Evolutionary conservation across 1,140 invertebrate species (phyloP).

Genomic region (Stenopsyche tienmushanensis): DNA sequence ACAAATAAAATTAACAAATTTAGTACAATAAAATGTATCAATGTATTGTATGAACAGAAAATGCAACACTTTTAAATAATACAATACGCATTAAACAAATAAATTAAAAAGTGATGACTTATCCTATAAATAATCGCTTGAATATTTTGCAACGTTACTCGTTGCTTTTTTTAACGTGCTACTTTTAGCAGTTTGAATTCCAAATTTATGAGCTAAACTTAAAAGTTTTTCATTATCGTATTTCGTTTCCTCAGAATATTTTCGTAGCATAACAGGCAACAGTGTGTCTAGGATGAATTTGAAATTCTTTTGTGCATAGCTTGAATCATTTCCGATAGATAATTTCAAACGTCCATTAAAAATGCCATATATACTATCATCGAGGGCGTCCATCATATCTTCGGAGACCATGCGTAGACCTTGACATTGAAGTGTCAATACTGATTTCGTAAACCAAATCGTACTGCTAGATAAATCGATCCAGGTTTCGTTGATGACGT

Average conservation of each 20-base stretch:
- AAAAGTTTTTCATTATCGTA: slow-evolving; percentile 55
- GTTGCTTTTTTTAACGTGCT: slow-evolving; percentile 50
- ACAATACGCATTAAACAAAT: slow-evolving; percentile 3
- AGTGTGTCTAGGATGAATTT: slow-evolving; percentile 55
- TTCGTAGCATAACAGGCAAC: slow-evolving; percentile 52
- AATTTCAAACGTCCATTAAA: slow-evolving; percentile 52
- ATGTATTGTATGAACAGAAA: too few species aligned
- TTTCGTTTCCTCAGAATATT: slow-evolving; percentile 53
- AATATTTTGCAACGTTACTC: slow-evolving; percentile 55
- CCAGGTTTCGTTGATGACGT: slow-evolving; percentile 57
- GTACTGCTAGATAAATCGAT: slow-evolving; percentile 56
- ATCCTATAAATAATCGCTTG: slow-evolving; percentile 57
- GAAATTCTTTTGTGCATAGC: slow-evolving; percentile 54
- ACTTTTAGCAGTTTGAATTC: slow-evolving; percentile 45
- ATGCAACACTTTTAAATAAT: too few species aligned
- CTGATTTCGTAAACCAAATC: slow-evolving; percentile 55
- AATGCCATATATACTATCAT: slow-evolving; percentile 53
- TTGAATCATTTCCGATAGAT: slow-evolving; percentile 50
- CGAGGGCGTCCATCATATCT: slow-evolving; percentile 55
- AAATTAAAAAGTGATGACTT: neutral
- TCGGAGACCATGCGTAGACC: slow-evolving; percentile 54
- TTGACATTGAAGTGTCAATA: slow-evolving; percentile 53
- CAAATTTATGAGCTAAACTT: slow-evolving; percentile 52
- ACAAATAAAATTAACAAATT: too few species aligned
- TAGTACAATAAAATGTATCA: too few species aligned